Evolutionary conservation across 2,797 vertebrate species (phyloP).

Genomic region (Poeciliopsis gracilis): DNA sequence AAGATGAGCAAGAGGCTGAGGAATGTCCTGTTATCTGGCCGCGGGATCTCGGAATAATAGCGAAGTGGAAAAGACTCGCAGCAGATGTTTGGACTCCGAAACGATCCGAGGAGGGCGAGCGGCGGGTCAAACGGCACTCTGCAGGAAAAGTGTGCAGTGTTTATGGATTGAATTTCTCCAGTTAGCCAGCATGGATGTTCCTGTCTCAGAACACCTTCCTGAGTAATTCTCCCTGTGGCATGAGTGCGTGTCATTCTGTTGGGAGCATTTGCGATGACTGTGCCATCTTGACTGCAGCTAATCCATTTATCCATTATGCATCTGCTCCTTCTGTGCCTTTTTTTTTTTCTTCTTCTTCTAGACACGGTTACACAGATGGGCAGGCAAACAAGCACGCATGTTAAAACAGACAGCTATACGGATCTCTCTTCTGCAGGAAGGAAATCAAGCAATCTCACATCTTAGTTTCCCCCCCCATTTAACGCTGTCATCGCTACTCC

Average conservation of each 20-base stretch:
- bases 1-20: conserved; percentile 47
- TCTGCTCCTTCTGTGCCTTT: not conserved
- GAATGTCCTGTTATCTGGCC: conserved; percentile 36
- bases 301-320: conserved; percentile 27
- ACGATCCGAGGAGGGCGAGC: conserved; percentile 40
- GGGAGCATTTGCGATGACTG: conserved; percentile 31
- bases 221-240: conserved; percentile 19
- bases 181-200: conserved; percentile 38
- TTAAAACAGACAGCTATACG: conserved; percentile 32
- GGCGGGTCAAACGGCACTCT: conserved; percentile 54
- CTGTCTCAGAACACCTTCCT: conserved; percentile 37
- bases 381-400: conserved; percentile 23
- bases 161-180: conserved; percentile 54
- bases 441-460: conserved; percentile 59
- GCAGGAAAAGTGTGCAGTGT: conserved; percentile 47
- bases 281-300: conserved; percentile 17
- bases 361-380: conserved; percentile 18
- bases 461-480: conserved; percentile 31
- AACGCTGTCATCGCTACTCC: conserved; percentile 39
- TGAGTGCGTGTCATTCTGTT: conserved; percentile 46
- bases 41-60: conserved; percentile 58
- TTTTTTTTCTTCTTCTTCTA: not conserved
- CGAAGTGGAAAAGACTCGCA: conserved; percentile 49
- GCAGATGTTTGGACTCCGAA: conserved; percentile 57
- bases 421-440: conserved; percentile 34